Conservation (phyloP, 1,140 invertebrate genomes). For the Forficula auricularia region DNA sequence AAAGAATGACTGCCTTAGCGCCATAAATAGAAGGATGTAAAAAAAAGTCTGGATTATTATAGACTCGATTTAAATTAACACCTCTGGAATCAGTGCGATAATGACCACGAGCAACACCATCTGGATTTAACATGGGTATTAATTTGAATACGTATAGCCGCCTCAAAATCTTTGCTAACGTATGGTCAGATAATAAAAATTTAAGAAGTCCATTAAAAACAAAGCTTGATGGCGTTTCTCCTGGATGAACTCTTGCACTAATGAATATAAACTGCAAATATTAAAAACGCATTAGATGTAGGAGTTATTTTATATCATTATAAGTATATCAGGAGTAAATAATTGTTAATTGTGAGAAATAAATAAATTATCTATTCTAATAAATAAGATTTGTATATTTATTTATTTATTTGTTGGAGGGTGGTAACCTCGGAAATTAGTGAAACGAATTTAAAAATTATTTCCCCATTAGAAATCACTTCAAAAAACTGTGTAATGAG, state of each 20-base stretch:
- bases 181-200: slow-evolving; percentile 54
- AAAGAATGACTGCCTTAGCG: slow-evolving; percentile 57
- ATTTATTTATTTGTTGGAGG: not conserved
- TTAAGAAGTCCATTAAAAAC: slow-evolving; percentile 83
- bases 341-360: not conserved
- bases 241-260: slow-evolving; percentile 79
- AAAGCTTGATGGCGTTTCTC: slow-evolving; percentile 86
- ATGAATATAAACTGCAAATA: slow-evolving; percentile 60
- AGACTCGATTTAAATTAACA: slow-evolving; percentile 77
- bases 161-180: slow-evolving; percentile 49
- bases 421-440: no score
- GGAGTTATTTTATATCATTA: not conserved
- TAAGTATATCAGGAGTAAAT: not conserved
- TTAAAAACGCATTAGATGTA: not conserved
- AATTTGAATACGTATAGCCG: slow-evolving; percentile 78
- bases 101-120: slow-evolving; percentile 75
- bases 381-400: not conserved
- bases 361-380: not conserved
- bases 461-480: no score
- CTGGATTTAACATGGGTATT: slow-evolving; percentile 83
- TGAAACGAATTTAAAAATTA: no score
- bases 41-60: slow-evolving; percentile 51
- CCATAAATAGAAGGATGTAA: slow-evolving; percentile 72
- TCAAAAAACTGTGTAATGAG: no score
- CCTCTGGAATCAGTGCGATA: slow-evolving; percentile 79